These are phyloP conservation scores for Spondyliosoma cantharus DNA, from an alignment of 2,797 vertebrate species.

Conservation along the genomic window DNA sequence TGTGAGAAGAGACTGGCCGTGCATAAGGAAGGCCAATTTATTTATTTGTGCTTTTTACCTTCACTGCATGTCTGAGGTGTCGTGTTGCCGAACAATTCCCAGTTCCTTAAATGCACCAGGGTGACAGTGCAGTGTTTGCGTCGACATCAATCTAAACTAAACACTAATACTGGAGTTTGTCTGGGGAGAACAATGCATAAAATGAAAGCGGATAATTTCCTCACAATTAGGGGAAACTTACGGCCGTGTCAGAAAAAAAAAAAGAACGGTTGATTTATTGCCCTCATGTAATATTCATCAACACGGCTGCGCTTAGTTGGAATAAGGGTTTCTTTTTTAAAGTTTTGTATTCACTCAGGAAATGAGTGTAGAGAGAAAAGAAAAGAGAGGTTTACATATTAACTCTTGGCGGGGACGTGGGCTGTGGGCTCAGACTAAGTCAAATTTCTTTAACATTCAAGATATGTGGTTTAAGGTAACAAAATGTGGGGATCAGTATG, in stretches of 20 bases:
- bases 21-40: conserved; percentile 7
- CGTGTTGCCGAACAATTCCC: conserved; percentile 24
- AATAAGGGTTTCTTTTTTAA: conserved; percentile 44
- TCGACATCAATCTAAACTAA: conserved; percentile 31
- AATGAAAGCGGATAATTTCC: conserved; percentile 25
- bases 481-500: too few species aligned
- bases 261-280: conserved; percentile 50
- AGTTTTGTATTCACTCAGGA: conserved; percentile 51
- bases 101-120: conserved; percentile 10
- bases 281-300: conserved; percentile 64
- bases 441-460: too few species aligned
- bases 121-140: conserved; percentile 3
- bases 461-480: too few species aligned
- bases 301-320: conserved; percentile 13
- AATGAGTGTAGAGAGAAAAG: conserved; percentile 11
- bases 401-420: too few species aligned
- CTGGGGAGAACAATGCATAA: conserved; percentile 7
- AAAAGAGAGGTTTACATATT: not conserved
- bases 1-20: conserved; percentile 10
- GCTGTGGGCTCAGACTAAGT: too few species aligned
- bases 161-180: conserved; percentile 5
- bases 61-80: conserved; percentile 1
- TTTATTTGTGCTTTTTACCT: conserved; percentile 21
- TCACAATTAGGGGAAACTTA: conserved; percentile 39
- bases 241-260: conserved; percentile 21